Conservation (phyloP, 2,888 invertebrate species). For the Acleris sparsana region DNA sequence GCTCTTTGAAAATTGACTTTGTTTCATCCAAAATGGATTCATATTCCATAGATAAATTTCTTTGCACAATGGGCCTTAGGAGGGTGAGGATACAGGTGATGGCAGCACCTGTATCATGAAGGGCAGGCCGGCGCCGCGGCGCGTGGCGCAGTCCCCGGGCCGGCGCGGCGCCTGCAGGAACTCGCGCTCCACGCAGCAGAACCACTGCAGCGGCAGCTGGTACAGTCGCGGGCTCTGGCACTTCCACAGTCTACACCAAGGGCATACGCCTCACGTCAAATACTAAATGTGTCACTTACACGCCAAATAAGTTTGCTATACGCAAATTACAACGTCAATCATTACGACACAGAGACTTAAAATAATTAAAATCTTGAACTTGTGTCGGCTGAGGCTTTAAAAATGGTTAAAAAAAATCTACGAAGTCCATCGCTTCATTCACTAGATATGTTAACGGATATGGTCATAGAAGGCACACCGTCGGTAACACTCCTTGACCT, state of each 20-base stretch:
- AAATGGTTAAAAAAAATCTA: too few relatives aligned
- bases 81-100: too few relatives aligned
- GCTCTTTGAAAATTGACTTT: too few relatives aligned
- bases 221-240: slow-evolving; percentile 73
- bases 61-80: too few relatives aligned
- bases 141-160: slow-evolving; percentile 82
- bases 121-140: slow-evolving; percentile 97
- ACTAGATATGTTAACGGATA: neutral
- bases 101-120: slow-evolving; percentile 91
- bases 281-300: too few relatives aligned
- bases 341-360: too few relatives aligned
- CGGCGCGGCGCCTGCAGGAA: slow-evolving; percentile 24
- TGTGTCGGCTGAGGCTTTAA: too few relatives aligned
- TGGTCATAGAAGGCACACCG: neutral
- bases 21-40: too few relatives aligned
- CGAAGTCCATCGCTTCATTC: neutral
- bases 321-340: too few relatives aligned
- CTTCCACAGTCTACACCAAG: slow-evolving; percentile 68
- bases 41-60: too few relatives aligned
- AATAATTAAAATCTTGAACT: too few relatives aligned
- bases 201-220: slow-evolving; percentile 86
- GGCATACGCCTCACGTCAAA: neutral
- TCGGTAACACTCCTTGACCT: neutral
- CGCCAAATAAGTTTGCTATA: too few relatives aligned
- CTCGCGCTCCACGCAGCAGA: slow-evolving; percentile 51